Conservation (phyloP, 2,888 invertebrate species). For the Idaea dimidiata region DNA sequence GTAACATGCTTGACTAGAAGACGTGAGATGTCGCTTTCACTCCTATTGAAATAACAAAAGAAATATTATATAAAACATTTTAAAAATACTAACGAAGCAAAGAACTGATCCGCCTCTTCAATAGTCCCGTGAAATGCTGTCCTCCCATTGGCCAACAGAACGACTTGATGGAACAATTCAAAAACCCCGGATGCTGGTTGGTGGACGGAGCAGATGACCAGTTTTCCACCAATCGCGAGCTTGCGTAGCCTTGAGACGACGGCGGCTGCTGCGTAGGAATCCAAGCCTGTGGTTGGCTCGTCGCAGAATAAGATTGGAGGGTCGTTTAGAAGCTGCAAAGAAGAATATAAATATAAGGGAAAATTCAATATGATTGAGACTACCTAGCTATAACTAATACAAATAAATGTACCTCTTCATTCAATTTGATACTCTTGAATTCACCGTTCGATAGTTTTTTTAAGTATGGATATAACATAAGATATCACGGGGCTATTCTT, state of each 20-base stretch:
- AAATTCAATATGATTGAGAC: background rate
- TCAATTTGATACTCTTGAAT: no score
- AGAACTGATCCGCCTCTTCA: slow-evolving; percentile 84
- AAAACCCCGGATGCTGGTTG: slow-evolving; percentile 94
- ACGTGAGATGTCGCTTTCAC: no score
- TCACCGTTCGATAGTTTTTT: no score
- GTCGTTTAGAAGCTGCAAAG: slow-evolving; percentile 88
- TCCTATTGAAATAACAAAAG: no score
- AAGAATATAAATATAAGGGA: no score
- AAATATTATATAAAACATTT: no score
- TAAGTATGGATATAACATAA: no score
- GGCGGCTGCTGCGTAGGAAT: slow-evolving; percentile 92
- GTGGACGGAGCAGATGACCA: slow-evolving; percentile 93
- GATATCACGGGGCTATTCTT: no score
- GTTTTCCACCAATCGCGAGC: slow-evolving; percentile 85
- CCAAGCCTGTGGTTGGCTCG: slow-evolving; percentile 95
- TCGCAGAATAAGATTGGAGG: slow-evolving; percentile 95
- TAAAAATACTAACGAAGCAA: slow-evolving; percentile 81
- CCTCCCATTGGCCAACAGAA: slow-evolving; percentile 88
- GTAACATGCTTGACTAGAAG: no score
- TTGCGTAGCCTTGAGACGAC: slow-evolving; percentile 86
- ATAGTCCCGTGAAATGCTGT: slow-evolving; percentile 89
- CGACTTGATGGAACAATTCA: slow-evolving; percentile 89
- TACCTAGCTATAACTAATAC: background rate
- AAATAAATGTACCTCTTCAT: no score